These are phyloP conservation scores for Cephus nigrinus DNA, from an alignment of 2,888 invertebrate species.

Conservation along the genomic window DNA sequence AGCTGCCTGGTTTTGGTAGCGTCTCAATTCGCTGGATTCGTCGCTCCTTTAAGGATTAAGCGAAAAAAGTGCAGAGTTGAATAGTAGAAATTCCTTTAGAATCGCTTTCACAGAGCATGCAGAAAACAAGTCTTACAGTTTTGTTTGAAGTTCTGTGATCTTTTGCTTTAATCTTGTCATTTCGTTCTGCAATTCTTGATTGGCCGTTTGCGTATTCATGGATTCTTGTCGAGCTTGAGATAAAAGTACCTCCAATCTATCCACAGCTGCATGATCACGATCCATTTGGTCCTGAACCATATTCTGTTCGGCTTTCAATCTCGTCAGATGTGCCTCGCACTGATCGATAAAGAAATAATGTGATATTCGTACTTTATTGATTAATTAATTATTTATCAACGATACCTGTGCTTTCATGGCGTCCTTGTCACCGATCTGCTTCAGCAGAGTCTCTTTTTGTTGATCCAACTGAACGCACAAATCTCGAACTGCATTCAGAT, in stretches of 20 bases:
- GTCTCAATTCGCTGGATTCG: slow-evolving; percentile 66
- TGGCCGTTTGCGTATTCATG: slow-evolving; percentile 72
- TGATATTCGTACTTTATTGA: neutral
- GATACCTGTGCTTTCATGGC: slow-evolving; percentile 64
- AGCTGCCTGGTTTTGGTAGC: slow-evolving; percentile 69
- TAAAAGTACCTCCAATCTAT: slow-evolving; percentile 71
- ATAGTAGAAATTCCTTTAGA: neutral
- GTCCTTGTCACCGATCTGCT: slow-evolving; percentile 69
- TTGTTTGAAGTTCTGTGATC: slow-evolving; percentile 68
- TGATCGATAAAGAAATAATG: slow-evolving; percentile 39
- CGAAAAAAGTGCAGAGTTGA: slow-evolving; percentile 43
- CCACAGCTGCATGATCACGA: slow-evolving; percentile 67
- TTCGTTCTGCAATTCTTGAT: slow-evolving; percentile 76
- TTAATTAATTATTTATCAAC: slow-evolving; percentile 16
- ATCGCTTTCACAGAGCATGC: neutral
- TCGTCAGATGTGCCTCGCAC: slow-evolving; percentile 68
- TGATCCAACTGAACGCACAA: slow-evolving; percentile 74
- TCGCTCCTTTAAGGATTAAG: neutral
- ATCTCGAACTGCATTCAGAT: slow-evolving; percentile 71
- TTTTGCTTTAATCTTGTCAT: slow-evolving; percentile 71
- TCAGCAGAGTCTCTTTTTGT: slow-evolving; percentile 74
- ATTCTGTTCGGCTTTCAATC: slow-evolving; percentile 66
- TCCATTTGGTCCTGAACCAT: slow-evolving; percentile 63
- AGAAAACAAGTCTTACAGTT: slow-evolving; percentile 65
- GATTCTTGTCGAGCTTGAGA: slow-evolving; percentile 71